Percentiles rank a stretch among this genome's conserved stretches.
phyloP scores from a whole-genome alignment of 1,140 invertebrate species.

The Anastrepha obliqua region DNA sequence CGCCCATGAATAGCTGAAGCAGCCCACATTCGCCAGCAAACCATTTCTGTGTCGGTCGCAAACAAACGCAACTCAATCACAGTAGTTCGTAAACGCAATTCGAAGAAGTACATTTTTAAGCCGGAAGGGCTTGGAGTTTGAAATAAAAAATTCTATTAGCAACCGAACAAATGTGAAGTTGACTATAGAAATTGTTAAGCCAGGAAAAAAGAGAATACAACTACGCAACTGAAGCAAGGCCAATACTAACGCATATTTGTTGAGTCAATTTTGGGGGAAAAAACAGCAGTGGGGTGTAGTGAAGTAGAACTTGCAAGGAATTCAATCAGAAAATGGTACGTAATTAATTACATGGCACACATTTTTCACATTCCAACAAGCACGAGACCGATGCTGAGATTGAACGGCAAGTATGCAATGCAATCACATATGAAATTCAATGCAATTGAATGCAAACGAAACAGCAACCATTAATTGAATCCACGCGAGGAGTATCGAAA shows the following conservation, averaged over 20 bases:
- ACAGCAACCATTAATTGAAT: not conserved
- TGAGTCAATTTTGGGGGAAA: not conserved
- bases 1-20: not conserved
- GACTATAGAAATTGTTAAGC: conserved; percentile 35
- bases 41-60: not conserved
- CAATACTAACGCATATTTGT: not conserved
- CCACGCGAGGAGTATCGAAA: not conserved
- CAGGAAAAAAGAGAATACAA: not conserved
- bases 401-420: not conserved
- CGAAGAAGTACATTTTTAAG: conserved; percentile 33
- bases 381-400: not conserved
- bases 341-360: conserved; percentile 33
- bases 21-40: not conserved
- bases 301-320: not conserved
- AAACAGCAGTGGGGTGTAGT: not conserved
- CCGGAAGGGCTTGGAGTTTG: conserved; percentile 43
- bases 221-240: not conserved
- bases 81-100: not conserved
- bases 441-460: conserved; percentile 20
- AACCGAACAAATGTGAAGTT: conserved; percentile 37
- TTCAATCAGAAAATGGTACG: conserved; percentile 45
- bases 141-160: conserved; percentile 47
- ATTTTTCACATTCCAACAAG: not conserved
- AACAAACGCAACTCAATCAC: conserved; percentile 40
- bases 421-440: not conserved